Evolutionary conservation across 2,888 invertebrate genomes (phyloP), one percentile per base, ranked within the genome.

Genomic region (Sphaerophoria taeniata): DNA sequence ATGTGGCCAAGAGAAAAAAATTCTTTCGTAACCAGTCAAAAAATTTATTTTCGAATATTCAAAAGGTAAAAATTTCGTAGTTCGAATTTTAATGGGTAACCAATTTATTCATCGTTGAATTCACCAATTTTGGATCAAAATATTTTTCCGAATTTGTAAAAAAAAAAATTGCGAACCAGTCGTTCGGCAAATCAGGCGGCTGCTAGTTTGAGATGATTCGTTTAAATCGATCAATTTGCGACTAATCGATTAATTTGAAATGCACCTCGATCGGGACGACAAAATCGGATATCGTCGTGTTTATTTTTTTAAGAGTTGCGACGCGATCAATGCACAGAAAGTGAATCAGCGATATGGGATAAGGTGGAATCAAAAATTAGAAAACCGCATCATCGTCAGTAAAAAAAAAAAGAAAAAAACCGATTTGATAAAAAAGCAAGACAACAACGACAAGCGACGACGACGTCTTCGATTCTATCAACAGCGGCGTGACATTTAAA

Each of bases 211-310:
- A 79, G 89, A 90, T 89, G 90, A 89, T 90, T 89, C 89, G 90
- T 89, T 89, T 89, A 89, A 89, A 90, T 92, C 91, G 91, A 91
- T 92, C 90, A 90, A 89, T 89, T 89, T 89, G 90, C 90, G 89
- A 91, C 91, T 91, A 91, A 91, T 91, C 89, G 90, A 89, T 87
- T 89, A 88, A 89, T 75, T 7, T 6, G 47, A 16, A 49, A 49
- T 85, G 75, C 82, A 83, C 76, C 61, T 75, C 58, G 74, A 74
- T 83, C 58, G 55, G 24, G 34, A 53, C 75, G 39, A 78, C 58
- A 6, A 60, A 43, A 33, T 65, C 39, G 24, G 24, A 24, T 24
- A 24, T 24, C 24, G 24, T 24, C 58, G 70, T 34, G 43, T 60
- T 77, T 34, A 39, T 6, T 56, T 63, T 53, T 67, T 71, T 74